Conservation (phyloP, 2,797 vertebrate genomes). For the Galago senegalensis region DNA sequence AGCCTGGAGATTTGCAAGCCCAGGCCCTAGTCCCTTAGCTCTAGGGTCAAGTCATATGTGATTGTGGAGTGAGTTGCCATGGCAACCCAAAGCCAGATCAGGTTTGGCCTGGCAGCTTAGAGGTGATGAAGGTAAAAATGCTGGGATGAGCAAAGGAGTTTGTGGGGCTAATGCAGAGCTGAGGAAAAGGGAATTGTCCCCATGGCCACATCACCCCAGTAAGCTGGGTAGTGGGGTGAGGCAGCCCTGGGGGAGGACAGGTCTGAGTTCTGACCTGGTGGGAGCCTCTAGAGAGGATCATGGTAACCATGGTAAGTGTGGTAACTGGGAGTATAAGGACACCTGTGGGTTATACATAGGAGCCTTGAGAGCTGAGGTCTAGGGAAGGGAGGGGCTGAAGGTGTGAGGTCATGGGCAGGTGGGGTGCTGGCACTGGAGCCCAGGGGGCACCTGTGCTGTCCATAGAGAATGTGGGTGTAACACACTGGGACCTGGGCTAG, state of each 20-base stretch:
- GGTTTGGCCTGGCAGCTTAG: constrained; percentile 19
- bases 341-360: neutral
- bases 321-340: neutral
- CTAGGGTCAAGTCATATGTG: constrained; percentile 2
- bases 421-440: neutral
- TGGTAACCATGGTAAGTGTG: neutral
- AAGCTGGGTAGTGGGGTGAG: neutral
- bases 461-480: neutral
- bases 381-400: neutral
- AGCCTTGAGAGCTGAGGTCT: neutral
- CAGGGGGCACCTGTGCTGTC: neutral
- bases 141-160: neutral
- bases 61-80: constrained; percentile 14
- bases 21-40: neutral
- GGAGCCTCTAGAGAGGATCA: neutral
- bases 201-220: accelerated
- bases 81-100: constrained; percentile 57
- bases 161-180: neutral
- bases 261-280: neutral
- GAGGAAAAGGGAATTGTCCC: neutral
- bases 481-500: neutral
- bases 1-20: neutral
- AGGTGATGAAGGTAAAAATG: constrained; percentile 21
- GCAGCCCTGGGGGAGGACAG: neutral
- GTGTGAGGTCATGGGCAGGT: neutral